Conservation (phyloP, 2,888 invertebrate genomes). For the Leptopterna dolabrata region DNA sequence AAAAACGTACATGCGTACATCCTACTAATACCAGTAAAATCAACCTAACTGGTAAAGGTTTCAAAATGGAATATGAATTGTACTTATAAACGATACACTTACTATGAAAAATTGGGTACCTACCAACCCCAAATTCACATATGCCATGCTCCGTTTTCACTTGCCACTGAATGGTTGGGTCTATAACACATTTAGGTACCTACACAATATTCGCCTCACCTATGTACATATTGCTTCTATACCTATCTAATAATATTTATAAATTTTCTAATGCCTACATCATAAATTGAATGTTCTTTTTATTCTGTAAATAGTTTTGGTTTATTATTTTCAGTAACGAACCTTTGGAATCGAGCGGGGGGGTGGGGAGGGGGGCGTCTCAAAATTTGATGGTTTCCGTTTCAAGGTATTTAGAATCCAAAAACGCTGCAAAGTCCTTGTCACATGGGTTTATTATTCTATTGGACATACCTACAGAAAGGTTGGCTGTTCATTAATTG, state of each 20-base stretch:
- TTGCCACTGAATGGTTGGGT: background rate
- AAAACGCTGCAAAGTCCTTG: no score
- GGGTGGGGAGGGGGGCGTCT: no score
- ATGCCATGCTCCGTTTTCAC: no score
- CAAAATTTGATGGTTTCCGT: no score
- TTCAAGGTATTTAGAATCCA: no score
- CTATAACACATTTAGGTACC: background rate
- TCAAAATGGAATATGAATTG: no score
- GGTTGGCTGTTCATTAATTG: no score
- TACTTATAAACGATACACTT: background rate
- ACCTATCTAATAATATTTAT: background rate
- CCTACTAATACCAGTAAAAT: background rate
- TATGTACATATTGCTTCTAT: background rate
- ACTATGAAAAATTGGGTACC: background rate
- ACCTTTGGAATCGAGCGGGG: no score
- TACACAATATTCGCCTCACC: background rate
- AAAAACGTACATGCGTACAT: background rate
- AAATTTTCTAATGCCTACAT: background rate
- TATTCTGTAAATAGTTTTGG: background rate
- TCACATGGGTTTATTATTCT: no score
- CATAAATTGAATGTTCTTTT: background rate
- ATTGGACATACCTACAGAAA: no score
- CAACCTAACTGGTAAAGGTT: constrained; percentile 5
- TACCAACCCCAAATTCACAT: no score
- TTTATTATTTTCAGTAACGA: no score